Evolutionary conservation across 2,113 vertebrate species (phyloP), one percentile per base, ranked within the genome.

Genomic region (Periophthalmodon schlosseri): DNA sequence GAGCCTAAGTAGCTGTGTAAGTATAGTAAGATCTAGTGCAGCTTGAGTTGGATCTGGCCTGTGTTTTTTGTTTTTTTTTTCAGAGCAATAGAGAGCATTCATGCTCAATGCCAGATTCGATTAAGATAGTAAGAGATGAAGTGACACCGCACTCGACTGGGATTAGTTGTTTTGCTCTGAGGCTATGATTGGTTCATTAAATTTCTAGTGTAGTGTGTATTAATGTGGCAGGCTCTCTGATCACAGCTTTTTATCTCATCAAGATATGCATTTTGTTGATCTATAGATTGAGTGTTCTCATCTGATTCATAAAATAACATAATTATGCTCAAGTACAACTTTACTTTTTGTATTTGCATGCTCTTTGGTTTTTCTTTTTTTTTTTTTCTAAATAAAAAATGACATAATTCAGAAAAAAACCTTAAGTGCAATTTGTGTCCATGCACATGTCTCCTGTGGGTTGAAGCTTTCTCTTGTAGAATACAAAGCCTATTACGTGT

Each of bases 51-150:
- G 23, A 1, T 34, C 60, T 60, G 57, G 21, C 21, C 21, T 60
- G 57, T 63, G 24, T 28, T 8, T 9, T 28, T 34, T 34, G 5
- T 34, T 34, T 18, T 34, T 34, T 14, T 63, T 34, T 18, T 63
- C 28, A 34, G 28, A 34, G 60, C 34, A 63, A 34, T 63, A 63
- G 28, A 63, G 28, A 63, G 24, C 60, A 34, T 63, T 63, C 60
- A 63, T 63, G 60, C 28, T 63, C 24, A 63, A 63, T 63, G 60
- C 60, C 60, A 34, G 60, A 63, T 63, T 63, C 60, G 63, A 65
- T 65, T 65, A 65, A 65, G 63, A 65, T 65, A 65, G 63, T 36
- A 65, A 36, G 63, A 65, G 33, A 36, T 65, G 63, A 65, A n/a
- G 63, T 39, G 63, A 39, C 2, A 2, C 34, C 39, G 34, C 18